phyloP scores from a whole-genome alignment of 2,888 invertebrate species.

The Aphodius granarius region DNA sequence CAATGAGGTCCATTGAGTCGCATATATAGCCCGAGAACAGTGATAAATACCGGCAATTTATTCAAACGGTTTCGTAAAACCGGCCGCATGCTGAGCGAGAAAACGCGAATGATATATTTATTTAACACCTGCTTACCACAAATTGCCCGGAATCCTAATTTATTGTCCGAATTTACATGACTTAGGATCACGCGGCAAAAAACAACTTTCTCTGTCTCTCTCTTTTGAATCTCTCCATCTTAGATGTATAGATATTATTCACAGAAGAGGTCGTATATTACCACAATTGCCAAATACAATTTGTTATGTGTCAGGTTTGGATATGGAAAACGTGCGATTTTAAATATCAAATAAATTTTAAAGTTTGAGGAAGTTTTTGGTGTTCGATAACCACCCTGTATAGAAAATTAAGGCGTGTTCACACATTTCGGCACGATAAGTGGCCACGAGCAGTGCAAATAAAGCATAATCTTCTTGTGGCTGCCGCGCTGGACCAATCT shows the following conservation, averaged over 20 bases:
- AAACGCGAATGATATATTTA: constrained; percentile 12
- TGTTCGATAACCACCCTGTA: too few relatives aligned
- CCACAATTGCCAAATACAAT: not conserved
- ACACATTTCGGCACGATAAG: not conserved
- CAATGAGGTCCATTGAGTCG: not conserved
- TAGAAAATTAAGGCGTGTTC: not conserved
- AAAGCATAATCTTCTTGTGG: not conserved
- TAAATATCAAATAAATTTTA: too few relatives aligned
- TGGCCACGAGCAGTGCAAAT: not conserved
- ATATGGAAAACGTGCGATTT: too few relatives aligned
- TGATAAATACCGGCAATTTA: constrained; percentile 3
- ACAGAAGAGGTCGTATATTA: constrained; percentile 2
- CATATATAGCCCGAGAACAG: constrained; percentile 1
- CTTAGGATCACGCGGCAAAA: not conserved
- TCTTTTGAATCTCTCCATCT: not conserved
- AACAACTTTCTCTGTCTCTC: not conserved
- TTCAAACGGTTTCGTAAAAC: constrained; percentile 2
- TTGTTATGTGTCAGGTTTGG: not conserved
- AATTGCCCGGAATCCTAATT: constrained; percentile 11
- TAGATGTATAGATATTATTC: not conserved
- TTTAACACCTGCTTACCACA: constrained; percentile 14
- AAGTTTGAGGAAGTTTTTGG: too few relatives aligned
- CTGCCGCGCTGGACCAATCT: not conserved
- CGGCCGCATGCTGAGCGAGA: not conserved
- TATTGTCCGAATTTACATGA: constrained; percentile 12